Percentiles rank a stretch among this genome's conserved stretches.
phyloP scores from a whole-genome alignment of 2,113 vertebrate genomes.

The Siniperca chuatsi region DNA sequence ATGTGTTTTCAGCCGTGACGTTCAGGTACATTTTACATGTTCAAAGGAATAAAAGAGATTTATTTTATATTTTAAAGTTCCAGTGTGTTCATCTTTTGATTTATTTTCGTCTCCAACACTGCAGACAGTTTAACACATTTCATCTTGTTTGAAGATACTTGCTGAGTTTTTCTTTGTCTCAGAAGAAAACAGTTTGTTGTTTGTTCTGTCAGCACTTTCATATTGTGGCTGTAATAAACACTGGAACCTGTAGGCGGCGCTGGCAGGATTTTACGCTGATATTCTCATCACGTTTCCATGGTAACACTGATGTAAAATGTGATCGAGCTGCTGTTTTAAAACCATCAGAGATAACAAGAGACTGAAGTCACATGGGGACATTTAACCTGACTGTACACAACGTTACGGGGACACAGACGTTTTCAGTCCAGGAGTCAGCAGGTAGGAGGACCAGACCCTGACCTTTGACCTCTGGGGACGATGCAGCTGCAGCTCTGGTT shows the following conservation, averaged over 20 bases:
- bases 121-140: background rate
- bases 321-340: background rate
- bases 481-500: too few relatives aligned
- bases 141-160: background rate
- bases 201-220: background rate
- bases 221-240: slow-evolving; percentile 12
- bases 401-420: background rate
- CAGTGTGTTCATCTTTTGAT: background rate
- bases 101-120: background rate
- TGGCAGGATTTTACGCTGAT: background rate
- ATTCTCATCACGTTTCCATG: background rate
- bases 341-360: slow-evolving; percentile 14
- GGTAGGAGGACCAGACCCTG: background rate
- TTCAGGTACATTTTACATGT: slow-evolving; percentile 1
- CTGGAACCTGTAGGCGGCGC: slow-evolving; percentile 17
- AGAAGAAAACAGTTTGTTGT: background rate
- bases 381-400: background rate
- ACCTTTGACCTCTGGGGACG: slow-evolving; percentile 26
- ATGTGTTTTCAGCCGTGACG: background rate
- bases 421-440: background rate
- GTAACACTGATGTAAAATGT: slow-evolving; percentile 14
- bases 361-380: background rate
- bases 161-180: too few relatives aligned
- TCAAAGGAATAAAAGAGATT: slow-evolving; percentile 8
- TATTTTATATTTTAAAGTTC: slow-evolving; percentile 1